Conservation (phyloP, 2,113 vertebrate genomes). For the Myotis brandtii region DNA sequence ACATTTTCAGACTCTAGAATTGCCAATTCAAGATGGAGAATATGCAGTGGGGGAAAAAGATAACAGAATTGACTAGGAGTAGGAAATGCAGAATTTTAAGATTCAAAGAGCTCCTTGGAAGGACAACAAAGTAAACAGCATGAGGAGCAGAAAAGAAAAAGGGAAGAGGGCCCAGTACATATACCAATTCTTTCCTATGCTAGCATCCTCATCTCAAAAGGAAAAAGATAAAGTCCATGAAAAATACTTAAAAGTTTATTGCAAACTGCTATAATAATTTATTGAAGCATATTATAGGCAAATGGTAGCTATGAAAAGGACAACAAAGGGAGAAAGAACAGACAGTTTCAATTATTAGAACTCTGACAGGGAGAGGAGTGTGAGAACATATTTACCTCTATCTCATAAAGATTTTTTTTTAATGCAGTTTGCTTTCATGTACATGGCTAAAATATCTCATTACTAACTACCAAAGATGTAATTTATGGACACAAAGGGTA, state of each 20-base stretch:
- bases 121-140: background rate
- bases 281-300: conserved; percentile 85
- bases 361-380: background rate
- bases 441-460: conserved; percentile 69
- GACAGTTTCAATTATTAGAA: conserved; percentile 66
- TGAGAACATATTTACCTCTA: background rate
- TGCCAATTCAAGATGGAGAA: conserved; percentile 8
- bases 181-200: conserved; percentile 33
- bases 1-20: conserved; percentile 5
- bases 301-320: conserved; percentile 79
- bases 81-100: conserved; percentile 41
- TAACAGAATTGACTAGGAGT: background rate
- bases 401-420: background rate
- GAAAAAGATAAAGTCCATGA: conserved; percentile 68
- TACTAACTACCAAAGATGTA: conserved; percentile 58
- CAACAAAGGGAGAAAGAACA: conserved; percentile 45
- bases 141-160: background rate
- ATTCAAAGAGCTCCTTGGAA: conserved; percentile 19
- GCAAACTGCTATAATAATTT: conserved; percentile 86
- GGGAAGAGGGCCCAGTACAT: background rate
- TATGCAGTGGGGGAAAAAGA: background rate
- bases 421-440: conserved; percentile 55
- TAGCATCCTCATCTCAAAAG: conserved; percentile 59
- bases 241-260: conserved; percentile 83
- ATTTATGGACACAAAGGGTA: conserved; percentile 65